phyloP scores from a whole-genome alignment of 2,797 vertebrate genomes.

The Gymnothorax reevesii region DNA sequence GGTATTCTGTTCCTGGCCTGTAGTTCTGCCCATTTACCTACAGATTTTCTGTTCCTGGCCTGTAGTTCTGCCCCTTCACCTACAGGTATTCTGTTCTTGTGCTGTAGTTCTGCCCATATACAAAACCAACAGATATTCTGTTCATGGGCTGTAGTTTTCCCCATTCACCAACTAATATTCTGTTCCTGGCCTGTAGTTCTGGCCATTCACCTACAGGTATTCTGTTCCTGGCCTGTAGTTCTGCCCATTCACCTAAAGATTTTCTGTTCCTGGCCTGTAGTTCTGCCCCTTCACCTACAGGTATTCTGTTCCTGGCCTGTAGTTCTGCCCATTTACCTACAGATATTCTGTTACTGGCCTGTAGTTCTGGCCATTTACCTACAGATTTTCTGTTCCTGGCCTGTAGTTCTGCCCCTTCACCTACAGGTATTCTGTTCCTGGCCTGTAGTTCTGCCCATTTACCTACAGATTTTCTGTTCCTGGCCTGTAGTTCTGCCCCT shows the following conservation, averaged over 20 bases:
- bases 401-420: not conserved
- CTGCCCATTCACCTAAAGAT: not conserved
- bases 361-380: not conserved
- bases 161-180: too few relatives aligned
- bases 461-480: not conserved
- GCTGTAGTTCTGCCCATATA: not conserved
- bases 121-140: too few relatives aligned
- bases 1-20: not conserved
- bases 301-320: not conserved
- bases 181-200: not conserved
- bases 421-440: not conserved
- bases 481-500: not conserved
- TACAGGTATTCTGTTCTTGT: too few relatives aligned
- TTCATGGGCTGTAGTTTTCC: not conserved
- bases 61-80: not conserved
- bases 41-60: not conserved
- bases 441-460: not conserved
- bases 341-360: not conserved
- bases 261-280: not conserved
- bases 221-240: not conserved
- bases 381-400: not conserved
- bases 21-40: not conserved
- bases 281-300: not conserved
- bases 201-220: too few relatives aligned
- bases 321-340: not conserved